Evolutionary conservation across 2,113 vertebrate genomes (phyloP).

Genomic region (Petaurus breviceps): DNA sequence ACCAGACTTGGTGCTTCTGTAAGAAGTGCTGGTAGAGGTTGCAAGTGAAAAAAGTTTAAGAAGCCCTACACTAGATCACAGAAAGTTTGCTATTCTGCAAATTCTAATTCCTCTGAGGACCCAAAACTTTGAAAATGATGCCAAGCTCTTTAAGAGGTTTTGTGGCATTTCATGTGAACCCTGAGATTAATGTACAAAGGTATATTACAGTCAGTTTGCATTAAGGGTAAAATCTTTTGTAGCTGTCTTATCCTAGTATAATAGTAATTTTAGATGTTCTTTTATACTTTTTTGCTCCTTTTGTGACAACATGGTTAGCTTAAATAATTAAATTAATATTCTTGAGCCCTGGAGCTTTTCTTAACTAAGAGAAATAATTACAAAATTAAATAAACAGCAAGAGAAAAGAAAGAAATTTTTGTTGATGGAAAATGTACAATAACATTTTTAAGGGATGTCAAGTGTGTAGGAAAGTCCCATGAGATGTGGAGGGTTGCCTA

Average conservation of each 20-base stretch:
- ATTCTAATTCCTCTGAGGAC: background rate
- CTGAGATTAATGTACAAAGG: background rate
- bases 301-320: constrained; percentile 16
- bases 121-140: constrained; percentile 3
- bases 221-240: constrained; percentile 52
- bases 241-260: constrained; percentile 63
- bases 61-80: background rate
- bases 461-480: background rate
- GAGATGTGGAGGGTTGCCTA: background rate
- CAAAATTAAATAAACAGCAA: background rate
- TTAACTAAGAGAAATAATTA: constrained; percentile 35
- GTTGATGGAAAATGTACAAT: background rate
- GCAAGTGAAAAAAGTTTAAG: no score
- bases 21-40: no score
- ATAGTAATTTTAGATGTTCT: constrained; percentile 19
- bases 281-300: constrained; percentile 59
- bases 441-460: background rate
- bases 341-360: constrained; percentile 5
- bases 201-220: background rate
- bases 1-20: no score
- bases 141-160: background rate
- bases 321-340: background rate
- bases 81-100: background rate
- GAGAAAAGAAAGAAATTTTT: background rate
- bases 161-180: background rate